These are phyloP conservation scores for Chelmon rostratus DNA, from an alignment of 2,797 vertebrate genomes.

Conservation along the genomic window DNA sequence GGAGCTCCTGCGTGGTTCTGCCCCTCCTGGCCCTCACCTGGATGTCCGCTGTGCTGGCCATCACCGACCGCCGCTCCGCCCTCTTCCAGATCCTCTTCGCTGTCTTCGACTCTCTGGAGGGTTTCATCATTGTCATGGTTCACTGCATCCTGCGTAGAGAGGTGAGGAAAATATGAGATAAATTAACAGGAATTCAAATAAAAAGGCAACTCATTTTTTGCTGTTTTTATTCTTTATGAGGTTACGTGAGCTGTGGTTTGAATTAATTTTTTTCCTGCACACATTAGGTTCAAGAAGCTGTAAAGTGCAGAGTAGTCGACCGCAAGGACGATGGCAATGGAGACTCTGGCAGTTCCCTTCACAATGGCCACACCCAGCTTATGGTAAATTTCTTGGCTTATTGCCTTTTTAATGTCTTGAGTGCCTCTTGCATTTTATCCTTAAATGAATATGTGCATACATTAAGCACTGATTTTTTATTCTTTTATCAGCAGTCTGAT, in stretches of 20 bases:
- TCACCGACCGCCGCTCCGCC: constrained; percentile 97
- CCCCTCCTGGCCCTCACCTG: constrained; percentile 98
- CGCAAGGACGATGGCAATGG: constrained; percentile 97
- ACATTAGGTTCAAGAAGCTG: constrained; percentile 95
- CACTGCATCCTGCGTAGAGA: constrained; percentile 97
- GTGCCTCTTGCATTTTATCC: constrained; percentile 69
- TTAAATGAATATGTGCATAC: constrained; percentile 73
- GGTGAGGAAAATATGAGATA: constrained; percentile 78
- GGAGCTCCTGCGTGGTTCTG: constrained; percentile 98
- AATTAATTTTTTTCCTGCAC: constrained; percentile 25
- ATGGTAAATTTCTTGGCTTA: constrained; percentile 88
- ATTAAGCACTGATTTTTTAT: constrained; percentile 77
- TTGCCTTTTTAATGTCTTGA: constrained; percentile 81
- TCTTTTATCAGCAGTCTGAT: constrained; percentile 91
- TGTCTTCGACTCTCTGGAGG: constrained; percentile 97
- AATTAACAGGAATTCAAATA: constrained; percentile 2
- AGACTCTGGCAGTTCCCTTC: constrained; percentile 96
- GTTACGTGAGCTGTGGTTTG: constrained; percentile 20
- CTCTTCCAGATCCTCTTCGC: constrained; percentile 99
- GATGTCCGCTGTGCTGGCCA: constrained; percentile 99
- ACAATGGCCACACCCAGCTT: constrained; percentile 95
- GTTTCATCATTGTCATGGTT: constrained; percentile 99
- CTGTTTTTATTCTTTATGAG: constrained; percentile 6
- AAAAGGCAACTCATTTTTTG: not conserved
- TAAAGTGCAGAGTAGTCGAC: constrained; percentile 98